Evolutionary conservation across 2,113 vertebrate species (phyloP).

Genomic region (Stictonetta naevosa): DNA sequence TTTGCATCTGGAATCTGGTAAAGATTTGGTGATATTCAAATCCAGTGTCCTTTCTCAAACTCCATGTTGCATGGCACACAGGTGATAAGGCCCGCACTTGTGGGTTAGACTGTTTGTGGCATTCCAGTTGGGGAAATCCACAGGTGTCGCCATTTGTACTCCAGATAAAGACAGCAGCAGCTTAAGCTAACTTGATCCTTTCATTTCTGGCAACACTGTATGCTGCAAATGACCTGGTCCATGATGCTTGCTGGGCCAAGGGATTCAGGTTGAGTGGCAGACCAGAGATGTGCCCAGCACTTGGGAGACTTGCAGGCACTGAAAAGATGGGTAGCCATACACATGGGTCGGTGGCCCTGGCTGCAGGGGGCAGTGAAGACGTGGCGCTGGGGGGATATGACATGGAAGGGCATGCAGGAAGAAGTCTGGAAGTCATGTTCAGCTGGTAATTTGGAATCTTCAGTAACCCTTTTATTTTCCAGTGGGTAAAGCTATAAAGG

Average conservation of each 20-base stretch:
- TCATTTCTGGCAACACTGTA: neutral
- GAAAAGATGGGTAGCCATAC: too few species aligned
- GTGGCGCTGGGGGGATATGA: fast-evolving
- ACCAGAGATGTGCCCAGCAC: neutral
- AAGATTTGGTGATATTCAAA: fast-evolving
- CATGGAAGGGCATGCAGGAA: neutral
- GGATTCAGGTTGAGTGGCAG: neutral
- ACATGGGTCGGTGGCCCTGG: neutral
- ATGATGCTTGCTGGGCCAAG: neutral
- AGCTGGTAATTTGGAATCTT: neutral
- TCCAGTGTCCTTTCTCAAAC: neutral
- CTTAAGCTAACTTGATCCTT: neutral
- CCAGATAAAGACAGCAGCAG: fast-evolving
- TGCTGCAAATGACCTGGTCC: neutral
- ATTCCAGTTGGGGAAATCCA: neutral
- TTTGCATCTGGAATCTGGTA: neutral
- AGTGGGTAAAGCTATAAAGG: neutral
- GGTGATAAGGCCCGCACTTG: neutral
- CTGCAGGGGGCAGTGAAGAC: neutral
- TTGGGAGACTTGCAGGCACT: neutral
- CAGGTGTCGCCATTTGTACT: neutral
- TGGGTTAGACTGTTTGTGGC: neutral
- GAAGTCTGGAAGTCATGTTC: neutral
- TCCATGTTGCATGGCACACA: neutral
- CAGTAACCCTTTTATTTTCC: neutral